These are phyloP conservation scores for Eublepharis macularius DNA, from an alignment of 2,113 vertebrate species.

Conservation along the genomic window DNA sequence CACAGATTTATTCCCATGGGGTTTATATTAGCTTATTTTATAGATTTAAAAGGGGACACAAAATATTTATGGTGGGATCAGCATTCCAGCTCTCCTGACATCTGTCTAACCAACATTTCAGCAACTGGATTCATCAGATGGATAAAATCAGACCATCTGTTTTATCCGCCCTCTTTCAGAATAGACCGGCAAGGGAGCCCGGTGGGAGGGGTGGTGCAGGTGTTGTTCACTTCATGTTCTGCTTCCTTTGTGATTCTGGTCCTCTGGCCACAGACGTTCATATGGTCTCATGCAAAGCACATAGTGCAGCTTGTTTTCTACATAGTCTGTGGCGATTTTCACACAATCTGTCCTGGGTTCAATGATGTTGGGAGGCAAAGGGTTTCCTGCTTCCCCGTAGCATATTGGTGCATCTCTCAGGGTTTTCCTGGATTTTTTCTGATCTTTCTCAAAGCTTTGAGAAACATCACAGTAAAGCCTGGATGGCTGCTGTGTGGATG, in stretches of 20 bases:
- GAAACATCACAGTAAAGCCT: too few species aligned
- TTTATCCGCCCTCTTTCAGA: not conserved
- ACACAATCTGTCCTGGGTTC: not conserved
- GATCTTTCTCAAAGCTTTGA: too few species aligned
- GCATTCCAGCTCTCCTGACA: not conserved
- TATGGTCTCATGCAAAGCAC: not conserved
- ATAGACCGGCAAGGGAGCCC: not conserved
- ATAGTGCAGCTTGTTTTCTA: not conserved
- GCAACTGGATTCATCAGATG: not conserved
- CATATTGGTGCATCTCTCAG: not conserved
- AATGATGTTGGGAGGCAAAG: not conserved
- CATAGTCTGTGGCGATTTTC: not conserved
- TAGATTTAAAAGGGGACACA: not conserved
- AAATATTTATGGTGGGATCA: not conserved
- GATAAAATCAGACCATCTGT: not conserved
- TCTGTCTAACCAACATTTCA: conserved; percentile 20
- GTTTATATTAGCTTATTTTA: conserved; percentile 24
- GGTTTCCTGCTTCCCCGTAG: not conserved
- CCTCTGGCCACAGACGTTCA: not conserved
- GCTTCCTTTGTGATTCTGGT: not conserved
- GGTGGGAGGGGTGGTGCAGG: not conserved
- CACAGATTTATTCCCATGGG: not conserved
- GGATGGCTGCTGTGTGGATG: too few species aligned
- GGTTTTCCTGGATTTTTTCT: too few species aligned
- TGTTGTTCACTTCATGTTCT: not conserved